Evolutionary conservation across 1,140 invertebrate species (phyloP), one percentile per base, ranked within the genome.

Genomic region (Trichogramma pretiosum): DNA sequence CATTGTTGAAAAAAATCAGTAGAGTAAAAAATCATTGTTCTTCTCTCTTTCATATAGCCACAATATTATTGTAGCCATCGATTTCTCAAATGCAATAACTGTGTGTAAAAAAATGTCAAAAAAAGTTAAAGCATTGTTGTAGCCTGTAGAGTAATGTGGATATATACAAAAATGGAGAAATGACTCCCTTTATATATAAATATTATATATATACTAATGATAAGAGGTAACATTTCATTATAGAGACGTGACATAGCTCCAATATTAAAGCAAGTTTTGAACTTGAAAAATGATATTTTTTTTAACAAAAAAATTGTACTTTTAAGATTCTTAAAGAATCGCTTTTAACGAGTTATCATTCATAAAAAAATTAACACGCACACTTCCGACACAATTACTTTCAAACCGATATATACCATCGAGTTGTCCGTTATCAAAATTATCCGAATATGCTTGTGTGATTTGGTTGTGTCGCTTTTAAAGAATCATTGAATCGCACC

Each of bases 201-300:
- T n/a, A n/a, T n/a, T n/a, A n/a, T n/a, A n/a, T n/a, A n/a, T n/a
- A n/a, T n/a, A n/a, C n/a, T n/a, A n/a, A n/a, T n/a, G n/a, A n/a
- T n/a, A n/a, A n/a, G n/a, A n/a, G n/a, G n/a, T n/a, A n/a, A n/a
- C n/a, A n/a, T n/a, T n/a, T n/a, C n/a, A n/a, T n/a, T n/a, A n/a
- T n/a, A n/a, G n/a, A n/a, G n/a, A n/a, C n/a, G n/a, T n/a, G n/a
- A n/a, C n/a, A n/a, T n/a, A n/a, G n/a, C n/a, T n/a, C n/a, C n/a
- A n/a, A n/a, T n/a, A n/a, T n/a, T n/a, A n/a, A n/a, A n/a, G n/a
- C 36, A 50, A 50, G 28, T 45, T 50, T 38, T 8, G 34, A 50
- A 40, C 35, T 50, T 45, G 41, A 28, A 45, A 50, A 50, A 30
- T 28, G 41, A 50, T 50, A 45, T 50, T 45, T 44, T 44, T 50